phyloP scores from a whole-genome alignment of 2,797 vertebrate species.

The Mionectes olivaceus region DNA sequence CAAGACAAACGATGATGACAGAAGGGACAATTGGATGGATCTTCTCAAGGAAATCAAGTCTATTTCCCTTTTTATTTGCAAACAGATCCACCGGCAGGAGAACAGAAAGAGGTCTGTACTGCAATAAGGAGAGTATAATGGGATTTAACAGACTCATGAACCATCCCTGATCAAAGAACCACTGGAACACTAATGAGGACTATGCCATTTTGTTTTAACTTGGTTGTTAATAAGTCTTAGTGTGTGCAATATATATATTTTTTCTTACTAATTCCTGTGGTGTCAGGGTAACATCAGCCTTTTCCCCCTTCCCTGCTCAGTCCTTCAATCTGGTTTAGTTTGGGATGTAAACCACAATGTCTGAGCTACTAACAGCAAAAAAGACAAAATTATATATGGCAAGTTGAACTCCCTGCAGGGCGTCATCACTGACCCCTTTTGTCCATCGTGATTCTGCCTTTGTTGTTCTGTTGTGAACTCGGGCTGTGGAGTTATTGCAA shows the following conservation, averaged over 20 bases:
- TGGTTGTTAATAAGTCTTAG: conserved; percentile 80
- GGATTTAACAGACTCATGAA: conserved; percentile 69
- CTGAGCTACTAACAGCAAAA: conserved; percentile 72
- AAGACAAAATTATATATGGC: background rate
- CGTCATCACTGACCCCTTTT: conserved; percentile 9
- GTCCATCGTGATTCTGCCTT: conserved; percentile 43
- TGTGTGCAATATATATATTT: conserved; percentile 78
- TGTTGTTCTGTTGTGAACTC: conserved; percentile 14
- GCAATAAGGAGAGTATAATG: conserved; percentile 77
- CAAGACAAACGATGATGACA: conserved; percentile 49
- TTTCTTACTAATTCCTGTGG: conserved; percentile 80
- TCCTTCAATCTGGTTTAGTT: conserved; percentile 71
- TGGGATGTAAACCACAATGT: conserved; percentile 65
- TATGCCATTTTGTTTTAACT: conserved; percentile 79
- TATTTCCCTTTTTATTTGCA: conserved; percentile 69
- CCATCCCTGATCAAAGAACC: conserved; percentile 71
- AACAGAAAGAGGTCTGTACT: conserved; percentile 72
- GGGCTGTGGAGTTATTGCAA: conserved; percentile 7
- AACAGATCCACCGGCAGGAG: conserved; percentile 74
- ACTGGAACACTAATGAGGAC: conserved; percentile 77
- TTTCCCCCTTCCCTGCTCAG: conserved; percentile 58
- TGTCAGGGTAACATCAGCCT: conserved; percentile 76
- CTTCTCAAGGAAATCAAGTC: conserved; percentile 76
- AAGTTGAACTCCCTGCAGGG: conserved; percentile 27
- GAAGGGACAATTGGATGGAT: conserved; percentile 76